phyloP scores from a whole-genome alignment of 2,113 vertebrate species.

The Synchiropus splendidus region DNA sequence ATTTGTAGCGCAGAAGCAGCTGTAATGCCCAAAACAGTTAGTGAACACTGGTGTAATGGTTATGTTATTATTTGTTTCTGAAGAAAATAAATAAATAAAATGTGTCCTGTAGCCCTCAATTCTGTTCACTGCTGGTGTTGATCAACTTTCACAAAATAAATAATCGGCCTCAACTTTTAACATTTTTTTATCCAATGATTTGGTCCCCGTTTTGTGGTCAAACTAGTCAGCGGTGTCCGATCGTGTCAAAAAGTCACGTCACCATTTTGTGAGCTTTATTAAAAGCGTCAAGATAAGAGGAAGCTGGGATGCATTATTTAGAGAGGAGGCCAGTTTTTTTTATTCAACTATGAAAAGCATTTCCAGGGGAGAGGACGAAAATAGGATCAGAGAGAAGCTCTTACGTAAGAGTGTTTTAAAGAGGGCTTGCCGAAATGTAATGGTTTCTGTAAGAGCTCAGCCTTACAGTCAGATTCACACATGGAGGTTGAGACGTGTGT shows the following conservation, averaged over 20 bases:
- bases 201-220: too few species aligned
- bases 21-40: too few species aligned
- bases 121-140: too few species aligned
- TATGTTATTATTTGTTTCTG: too few species aligned
- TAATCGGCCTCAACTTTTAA: too few species aligned
- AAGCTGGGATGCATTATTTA: constrained; percentile 28
- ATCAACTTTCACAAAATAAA: too few species aligned
- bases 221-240: too few species aligned
- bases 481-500: constrained; percentile 10
- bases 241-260: constrained; percentile 2
- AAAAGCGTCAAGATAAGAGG: constrained; percentile 9
- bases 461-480: constrained; percentile 14
- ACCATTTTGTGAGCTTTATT: constrained; percentile 5
- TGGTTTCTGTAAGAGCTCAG: constrained; percentile 15
- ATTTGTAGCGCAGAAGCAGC: too few species aligned
- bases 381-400: constrained; percentile 35
- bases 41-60: too few species aligned
- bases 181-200: too few species aligned
- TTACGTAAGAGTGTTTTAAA: constrained; percentile 45
- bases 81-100: too few species aligned
- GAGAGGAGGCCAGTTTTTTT: constrained; percentile 27
- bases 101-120: too few species aligned
- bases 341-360: constrained; percentile 21
- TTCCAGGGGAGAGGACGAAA: constrained; percentile 31
- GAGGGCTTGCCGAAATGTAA: constrained; percentile 25